These are phyloP conservation scores for Bergia puertoricense DNA, from an alignment of 92 coral and sea anemone genomes.

Conservation along the genomic window DNA sequence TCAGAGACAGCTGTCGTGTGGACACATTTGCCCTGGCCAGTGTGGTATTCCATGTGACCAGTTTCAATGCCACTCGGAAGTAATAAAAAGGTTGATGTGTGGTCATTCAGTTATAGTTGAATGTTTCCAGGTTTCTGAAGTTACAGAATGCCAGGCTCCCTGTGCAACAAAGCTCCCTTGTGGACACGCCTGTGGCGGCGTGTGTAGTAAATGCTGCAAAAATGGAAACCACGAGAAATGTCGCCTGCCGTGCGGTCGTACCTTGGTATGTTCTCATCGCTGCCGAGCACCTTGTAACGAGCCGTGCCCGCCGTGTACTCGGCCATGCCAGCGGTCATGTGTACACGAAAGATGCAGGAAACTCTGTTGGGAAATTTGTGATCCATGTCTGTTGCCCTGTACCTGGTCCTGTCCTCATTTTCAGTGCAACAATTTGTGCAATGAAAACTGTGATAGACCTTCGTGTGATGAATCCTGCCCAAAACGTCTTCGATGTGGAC, in stretches of 20 bases:
- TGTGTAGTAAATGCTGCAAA: constrained; percentile 50
- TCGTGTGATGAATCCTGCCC: constrained; percentile 62
- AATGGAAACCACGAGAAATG: constrained; percentile 61
- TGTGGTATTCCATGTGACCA: constrained; percentile 68
- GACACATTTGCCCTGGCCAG: constrained; percentile 41
- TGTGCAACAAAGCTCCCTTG: constrained; percentile 37
- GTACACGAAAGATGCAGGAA: constrained; percentile 48
- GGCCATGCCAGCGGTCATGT: constrained; percentile 61
- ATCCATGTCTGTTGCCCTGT: constrained; percentile 60
- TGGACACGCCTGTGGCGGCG: constrained; percentile 53
- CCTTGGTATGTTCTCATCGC: constrained; percentile 70
- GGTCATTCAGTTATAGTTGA: constrained; percentile 28
- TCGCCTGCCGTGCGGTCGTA: constrained; percentile 60
- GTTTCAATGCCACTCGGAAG: constrained; percentile 49
- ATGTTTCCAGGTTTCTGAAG: neutral
- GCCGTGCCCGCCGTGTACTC: constrained; percentile 74
- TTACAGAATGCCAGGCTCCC: constrained; percentile 37
- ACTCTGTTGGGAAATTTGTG: constrained; percentile 52
- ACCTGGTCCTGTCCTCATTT: constrained; percentile 61
- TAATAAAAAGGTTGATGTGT: constrained; percentile 54
- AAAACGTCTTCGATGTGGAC: constrained; percentile 56
- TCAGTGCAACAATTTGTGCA: constrained; percentile 66
- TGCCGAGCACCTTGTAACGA: constrained; percentile 64
- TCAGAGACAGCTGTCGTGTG: constrained; percentile 18
- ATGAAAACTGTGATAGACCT: constrained; percentile 61